phyloP scores from a whole-genome alignment of 2,888 invertebrate species.

The Melieria picta region DNA sequence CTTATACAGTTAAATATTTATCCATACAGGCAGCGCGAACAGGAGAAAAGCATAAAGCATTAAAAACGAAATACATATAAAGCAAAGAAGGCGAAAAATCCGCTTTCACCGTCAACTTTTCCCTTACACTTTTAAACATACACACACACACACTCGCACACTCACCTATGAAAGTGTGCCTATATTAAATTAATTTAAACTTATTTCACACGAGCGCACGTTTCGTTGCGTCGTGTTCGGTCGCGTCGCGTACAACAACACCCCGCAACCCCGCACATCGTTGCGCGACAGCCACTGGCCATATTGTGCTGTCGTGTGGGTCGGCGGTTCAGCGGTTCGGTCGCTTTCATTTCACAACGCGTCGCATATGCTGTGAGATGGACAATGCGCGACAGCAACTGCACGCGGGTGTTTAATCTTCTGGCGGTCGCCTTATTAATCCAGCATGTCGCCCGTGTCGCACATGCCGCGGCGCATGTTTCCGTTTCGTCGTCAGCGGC shows the following conservation, averaged over 20 bases:
- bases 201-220: constrained; percentile 7
- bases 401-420: constrained; percentile 53
- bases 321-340: background rate
- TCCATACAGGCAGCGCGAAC: background rate
- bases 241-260: no score
- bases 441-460: constrained; percentile 37
- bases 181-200: constrained; percentile 31
- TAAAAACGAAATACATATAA: background rate
- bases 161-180: background rate
- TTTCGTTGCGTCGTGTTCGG: no score
- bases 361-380: constrained; percentile 32
- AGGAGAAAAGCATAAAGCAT: no score
- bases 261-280: background rate
- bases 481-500: constrained; percentile 7
- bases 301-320: background rate
- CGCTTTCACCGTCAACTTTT: background rate
- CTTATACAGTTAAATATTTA: background rate
- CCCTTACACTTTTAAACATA: no score
- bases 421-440: constrained; percentile 46
- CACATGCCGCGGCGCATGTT: constrained; percentile 19
- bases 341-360: background rate
- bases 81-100: background rate
- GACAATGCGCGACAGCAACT: constrained; percentile 48
- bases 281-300: background rate
- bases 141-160: no score